Evolutionary conservation across 2,888 invertebrate species (phyloP).

Genomic region (Synanthedon formicaeformis): DNA sequence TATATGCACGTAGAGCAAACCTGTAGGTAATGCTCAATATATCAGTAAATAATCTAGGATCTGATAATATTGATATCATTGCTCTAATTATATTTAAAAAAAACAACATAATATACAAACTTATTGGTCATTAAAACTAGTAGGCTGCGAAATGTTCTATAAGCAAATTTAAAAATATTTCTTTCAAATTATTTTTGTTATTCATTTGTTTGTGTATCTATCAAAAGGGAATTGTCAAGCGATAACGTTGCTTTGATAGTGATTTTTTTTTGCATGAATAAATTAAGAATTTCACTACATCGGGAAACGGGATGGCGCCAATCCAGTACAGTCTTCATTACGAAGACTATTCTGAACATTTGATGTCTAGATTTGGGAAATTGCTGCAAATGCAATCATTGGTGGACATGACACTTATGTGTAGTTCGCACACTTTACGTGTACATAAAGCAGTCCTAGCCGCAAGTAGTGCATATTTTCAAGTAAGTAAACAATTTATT

Average conservation of each 20-base stretch:
- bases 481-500: conserved; percentile 53
- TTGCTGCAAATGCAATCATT: conserved; percentile 79
- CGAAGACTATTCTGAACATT: conserved; percentile 77
- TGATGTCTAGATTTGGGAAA: conserved; percentile 77
- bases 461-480: conserved; percentile 79
- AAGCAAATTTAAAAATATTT: conserved; percentile 10
- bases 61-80: too few species aligned
- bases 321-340: conserved; percentile 75
- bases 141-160: conserved; percentile 10
- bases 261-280: not conserved
- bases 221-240: conserved; percentile 7
- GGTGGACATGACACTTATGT: conserved; percentile 81
- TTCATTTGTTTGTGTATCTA: conserved; percentile 21
- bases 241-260: not conserved
- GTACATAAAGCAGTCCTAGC: conserved; percentile 81
- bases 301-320: conserved; percentile 44
- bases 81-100: too few species aligned
- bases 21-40: too few species aligned
- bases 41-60: too few species aligned
- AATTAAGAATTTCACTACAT: not conserved
- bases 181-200: conserved; percentile 13
- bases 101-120: too few species aligned
- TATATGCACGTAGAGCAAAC: too few species aligned
- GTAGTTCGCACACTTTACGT: conserved; percentile 79
- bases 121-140: conserved; percentile 1